These are phyloP conservation scores for Coregonus clupeaformis DNA, from an alignment of 2,113 vertebrate species.

Conservation along the genomic window DNA sequence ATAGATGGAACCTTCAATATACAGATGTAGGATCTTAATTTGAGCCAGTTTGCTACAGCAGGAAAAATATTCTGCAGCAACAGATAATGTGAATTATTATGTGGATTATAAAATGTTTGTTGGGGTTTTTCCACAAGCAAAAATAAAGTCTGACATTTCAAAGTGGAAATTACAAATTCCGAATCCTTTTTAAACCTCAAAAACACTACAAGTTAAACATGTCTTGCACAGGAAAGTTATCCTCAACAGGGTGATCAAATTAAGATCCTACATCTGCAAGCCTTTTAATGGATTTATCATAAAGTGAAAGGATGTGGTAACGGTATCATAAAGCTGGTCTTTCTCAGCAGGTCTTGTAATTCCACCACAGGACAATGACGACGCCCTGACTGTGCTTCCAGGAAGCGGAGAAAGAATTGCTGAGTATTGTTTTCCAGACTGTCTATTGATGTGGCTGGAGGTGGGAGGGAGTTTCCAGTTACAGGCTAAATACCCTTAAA, in stretches of 20 bases:
- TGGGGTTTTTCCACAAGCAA: too few relatives aligned
- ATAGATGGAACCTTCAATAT: not conserved
- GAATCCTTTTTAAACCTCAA: too few relatives aligned
- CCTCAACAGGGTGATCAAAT: too few relatives aligned
- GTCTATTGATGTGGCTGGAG: slow-evolving; percentile 59
- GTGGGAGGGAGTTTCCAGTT: slow-evolving; percentile 52
- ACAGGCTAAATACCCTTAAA: slow-evolving; percentile 51
- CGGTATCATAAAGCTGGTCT: slow-evolving; percentile 30
- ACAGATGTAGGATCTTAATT: too few relatives aligned
- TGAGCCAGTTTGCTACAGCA: too few relatives aligned
- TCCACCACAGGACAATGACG: slow-evolving; percentile 59
- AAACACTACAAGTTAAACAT: too few relatives aligned
- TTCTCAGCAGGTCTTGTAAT: slow-evolving; percentile 50
- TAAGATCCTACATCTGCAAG: not conserved
- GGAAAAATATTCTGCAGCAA: too few relatives aligned
- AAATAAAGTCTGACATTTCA: too few relatives aligned
- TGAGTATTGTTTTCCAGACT: slow-evolving; percentile 55
- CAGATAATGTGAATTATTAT: too few relatives aligned
- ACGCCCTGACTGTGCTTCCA: slow-evolving; percentile 56
- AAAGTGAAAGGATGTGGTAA: not conserved
- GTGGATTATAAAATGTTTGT: too few relatives aligned
- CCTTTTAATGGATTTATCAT: not conserved
- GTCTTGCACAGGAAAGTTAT: too few relatives aligned
- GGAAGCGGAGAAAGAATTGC: slow-evolving; percentile 51
- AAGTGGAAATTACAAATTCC: too few relatives aligned